Evolutionary conservation across 2,888 invertebrate genomes (phyloP), one percentile per base, ranked within the genome.

Genomic region (Polyommatus icarus): DNA sequence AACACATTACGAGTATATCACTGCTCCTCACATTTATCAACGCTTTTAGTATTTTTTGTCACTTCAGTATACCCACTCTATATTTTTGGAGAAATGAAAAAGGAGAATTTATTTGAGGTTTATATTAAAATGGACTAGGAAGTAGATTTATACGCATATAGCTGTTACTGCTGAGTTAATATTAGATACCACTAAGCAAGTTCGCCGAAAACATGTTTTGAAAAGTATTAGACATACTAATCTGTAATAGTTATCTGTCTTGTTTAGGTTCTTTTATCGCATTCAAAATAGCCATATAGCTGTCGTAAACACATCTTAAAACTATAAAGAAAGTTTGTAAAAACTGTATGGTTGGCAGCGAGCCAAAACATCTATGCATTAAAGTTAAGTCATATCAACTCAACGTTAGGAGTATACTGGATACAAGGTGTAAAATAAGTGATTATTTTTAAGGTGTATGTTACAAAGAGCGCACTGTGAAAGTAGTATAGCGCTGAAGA

Each of bases 11-110:
- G n/a, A n/a, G n/a, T n/a, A 61, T 61, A 61, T 61, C 24, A 61
- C 20, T 24, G 61, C 20, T 61, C 61, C 61, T 61, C 20, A 61
- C 12, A 61, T 61, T 61, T 61, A 61, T 61, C 61, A 61, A 24
- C 61, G 24, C 20, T 61, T 61, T 59, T 20, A 59, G 59, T 20
- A 59, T 61, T 61, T 61, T 61, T 61, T 61, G 24, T 61, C 61
- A 24, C 61, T 61, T 4, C 24, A 54, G 12, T 24, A 61, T 20
- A 24, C 12, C 61, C 24, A 24, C 10, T 24, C 20, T 24, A 24
- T 61, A 61, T 61, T 24, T 59, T 61, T 24, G 24, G 6, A 61
- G 24, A 61, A 61, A 61, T 24, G 24, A 24, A 24, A 61, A 59
- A 61, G 8, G 24, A 61, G 24, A 61, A 24, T 61, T 61, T 61